phyloP scores from a whole-genome alignment of 2,113 vertebrate species.

The Indri indri region DNA sequence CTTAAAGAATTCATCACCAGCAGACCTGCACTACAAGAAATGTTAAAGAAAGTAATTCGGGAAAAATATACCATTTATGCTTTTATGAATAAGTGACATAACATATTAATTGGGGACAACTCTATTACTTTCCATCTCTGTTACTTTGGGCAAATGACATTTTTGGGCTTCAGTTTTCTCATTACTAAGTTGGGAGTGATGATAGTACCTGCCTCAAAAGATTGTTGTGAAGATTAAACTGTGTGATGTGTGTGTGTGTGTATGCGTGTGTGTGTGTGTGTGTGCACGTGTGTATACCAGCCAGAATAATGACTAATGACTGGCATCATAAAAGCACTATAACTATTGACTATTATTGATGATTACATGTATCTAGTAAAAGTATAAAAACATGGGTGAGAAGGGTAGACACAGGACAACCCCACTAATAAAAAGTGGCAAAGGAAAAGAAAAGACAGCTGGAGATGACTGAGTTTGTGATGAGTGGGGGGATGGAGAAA shows the following conservation, averaged over 20 bases:
- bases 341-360: neutral
- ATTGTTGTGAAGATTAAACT: neutral
- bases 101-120: neutral
- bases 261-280: too few relatives aligned
- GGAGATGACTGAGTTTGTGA: neutral
- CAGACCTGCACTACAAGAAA: neutral
- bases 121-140: neutral
- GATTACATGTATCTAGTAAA: neutral
- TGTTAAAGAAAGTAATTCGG: neutral
- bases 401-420: neutral
- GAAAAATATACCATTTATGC: neutral
- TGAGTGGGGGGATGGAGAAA: neutral
- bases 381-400: neutral
- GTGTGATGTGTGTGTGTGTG: neutral
- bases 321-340: neutral
- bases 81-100: neutral
- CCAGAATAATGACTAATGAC: neutral
- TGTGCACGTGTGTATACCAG: fast-evolving
- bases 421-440: neutral
- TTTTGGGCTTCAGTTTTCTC: neutral
- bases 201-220: neutral
- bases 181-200: neutral
- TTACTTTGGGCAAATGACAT: neutral
- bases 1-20: neutral
- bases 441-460: neutral